phyloP scores from a whole-genome alignment of 2,113 vertebrate species.

The Panthera leo region DNA sequence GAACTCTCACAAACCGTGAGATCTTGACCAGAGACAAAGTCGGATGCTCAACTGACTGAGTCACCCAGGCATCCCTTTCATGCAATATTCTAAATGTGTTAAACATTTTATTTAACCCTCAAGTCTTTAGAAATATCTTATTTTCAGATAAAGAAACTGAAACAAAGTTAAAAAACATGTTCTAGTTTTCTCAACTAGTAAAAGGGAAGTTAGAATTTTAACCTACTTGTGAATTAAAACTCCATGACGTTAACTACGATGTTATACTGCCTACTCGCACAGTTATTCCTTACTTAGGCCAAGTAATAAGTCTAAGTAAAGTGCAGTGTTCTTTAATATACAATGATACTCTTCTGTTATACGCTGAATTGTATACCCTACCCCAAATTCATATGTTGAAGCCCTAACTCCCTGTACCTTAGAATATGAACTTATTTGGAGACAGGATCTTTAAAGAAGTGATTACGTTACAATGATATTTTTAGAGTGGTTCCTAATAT shows the following conservation, averaged over 20 bases:
- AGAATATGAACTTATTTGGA: not conserved
- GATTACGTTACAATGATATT: not conserved
- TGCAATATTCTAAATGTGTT: not conserved
- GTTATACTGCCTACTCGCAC: not conserved
- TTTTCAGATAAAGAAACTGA: not conserved
- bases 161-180: not conserved
- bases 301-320: not conserved
- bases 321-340: not conserved
- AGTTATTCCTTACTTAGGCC: not conserved
- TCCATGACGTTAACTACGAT: not conserved
- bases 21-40: too few relatives aligned
- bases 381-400: not conserved
- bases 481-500: not conserved
- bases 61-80: not conserved
- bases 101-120: not conserved
- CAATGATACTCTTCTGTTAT: not conserved
- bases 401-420: not conserved
- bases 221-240: not conserved
- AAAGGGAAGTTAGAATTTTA: not conserved
- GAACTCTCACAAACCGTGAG: too few relatives aligned
- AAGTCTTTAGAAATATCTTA: not conserved
- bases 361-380: not conserved
- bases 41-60: too few relatives aligned
- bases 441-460: not conserved
- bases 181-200: not conserved